phyloP scores from a whole-genome alignment of 53 echinoderm and acorn worm genomes.

The Glandiceps talaboti region DNA sequence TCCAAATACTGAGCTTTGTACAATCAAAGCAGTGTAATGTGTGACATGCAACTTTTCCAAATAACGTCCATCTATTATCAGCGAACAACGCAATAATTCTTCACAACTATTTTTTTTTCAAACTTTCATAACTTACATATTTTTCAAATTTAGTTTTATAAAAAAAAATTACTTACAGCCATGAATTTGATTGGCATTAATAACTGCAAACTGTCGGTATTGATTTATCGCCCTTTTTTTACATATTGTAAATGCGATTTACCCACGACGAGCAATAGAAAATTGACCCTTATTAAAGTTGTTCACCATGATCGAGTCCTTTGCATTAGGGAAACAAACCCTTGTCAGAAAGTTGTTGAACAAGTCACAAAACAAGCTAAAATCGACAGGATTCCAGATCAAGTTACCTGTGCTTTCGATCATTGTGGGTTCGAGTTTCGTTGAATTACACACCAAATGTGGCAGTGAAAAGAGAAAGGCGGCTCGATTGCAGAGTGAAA shows the following conservation, averaged over 20 bases:
- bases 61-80: no score
- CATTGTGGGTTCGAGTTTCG: not conserved
- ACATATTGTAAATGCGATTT: not conserved
- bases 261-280: not conserved
- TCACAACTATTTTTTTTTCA: no score
- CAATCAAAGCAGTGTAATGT: no score
- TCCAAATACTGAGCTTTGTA: no score
- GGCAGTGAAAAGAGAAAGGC: not conserved
- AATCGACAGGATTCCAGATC: not conserved
- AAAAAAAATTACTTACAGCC: no score
- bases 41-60: no score
- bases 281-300: not conserved
- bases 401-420: not conserved
- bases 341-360: not conserved
- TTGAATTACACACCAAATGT: not conserved
- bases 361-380: not conserved
- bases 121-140: no score
- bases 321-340: not conserved
- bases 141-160: no score
- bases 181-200: no score
- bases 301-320: not conserved
- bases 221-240: no score
- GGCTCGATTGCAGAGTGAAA: not conserved
- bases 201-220: no score
- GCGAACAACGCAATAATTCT: no score